Base-by-base conservation (phyloP, 2,797 vertebrate genomes). In the Falco berigora region DNA sequence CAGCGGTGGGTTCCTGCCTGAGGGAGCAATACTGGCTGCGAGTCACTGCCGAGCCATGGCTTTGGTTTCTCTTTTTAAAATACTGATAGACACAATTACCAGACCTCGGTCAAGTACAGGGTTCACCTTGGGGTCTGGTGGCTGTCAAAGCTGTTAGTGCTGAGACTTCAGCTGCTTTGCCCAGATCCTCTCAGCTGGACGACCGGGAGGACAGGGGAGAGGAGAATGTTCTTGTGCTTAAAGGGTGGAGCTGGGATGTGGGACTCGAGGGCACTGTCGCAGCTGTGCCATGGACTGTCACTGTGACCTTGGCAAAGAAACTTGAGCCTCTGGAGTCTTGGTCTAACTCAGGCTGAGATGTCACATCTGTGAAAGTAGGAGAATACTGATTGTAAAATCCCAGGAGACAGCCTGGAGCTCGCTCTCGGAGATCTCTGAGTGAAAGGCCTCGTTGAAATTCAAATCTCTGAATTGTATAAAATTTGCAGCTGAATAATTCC, bases 251-350 rank as follows among this genome's bases (percentile, higher is more conserved):
- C 46, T 68, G 75, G 50, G 67, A 50, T 14, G 21, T 64, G 72
- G 72, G 52, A 59, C 56, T 69, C 38, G 6, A 46, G 44, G 52
- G 72, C 50, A 28, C 22, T 44, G 67, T 84, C 90, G 72, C 76
- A 88, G 76, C 88, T 78, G 58, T 88, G 93, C 64, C 24, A 1
- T 7, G 55, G 53, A 28, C 66, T 64, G 68, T 83, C 82, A n/a
- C 34, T 58, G 53, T 81, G 79, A 84, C 79, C 92, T 94, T 90
- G 88, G 66, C 47, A 38, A 44, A 47, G 95, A 69, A 86, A 81
- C 68, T 30, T 24, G 66, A 94, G 55, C 73, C 73, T 81, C 58
- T 38, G 14, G 80, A 93, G 90, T 32, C 73, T 90, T 27, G 82
- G 49, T 73, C 50, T 81, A 16, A 49, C 87, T 83, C 1, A 0